Percentiles rank a stretch among this genome's conserved stretches.
These are phyloP conservation scores for Corydoras maculifer DNA, from an alignment of 2,113 vertebrate genomes.

Conservation along the genomic window DNA sequence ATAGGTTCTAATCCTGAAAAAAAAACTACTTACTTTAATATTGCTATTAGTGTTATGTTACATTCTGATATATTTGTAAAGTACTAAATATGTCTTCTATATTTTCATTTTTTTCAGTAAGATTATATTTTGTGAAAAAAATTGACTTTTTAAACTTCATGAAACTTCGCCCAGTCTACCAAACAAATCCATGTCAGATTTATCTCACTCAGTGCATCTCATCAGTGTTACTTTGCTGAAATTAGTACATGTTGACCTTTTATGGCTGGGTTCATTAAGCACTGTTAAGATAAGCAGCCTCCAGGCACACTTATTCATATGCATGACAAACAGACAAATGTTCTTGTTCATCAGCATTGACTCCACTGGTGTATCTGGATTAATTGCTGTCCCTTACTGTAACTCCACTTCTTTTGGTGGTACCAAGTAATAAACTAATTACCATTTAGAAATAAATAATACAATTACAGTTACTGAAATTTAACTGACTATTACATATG, in stretches of 20 bases:
- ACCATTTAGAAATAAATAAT: too few relatives aligned
- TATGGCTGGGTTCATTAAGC: conserved; percentile 29
- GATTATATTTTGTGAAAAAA: too few relatives aligned
- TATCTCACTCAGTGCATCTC: conserved; percentile 26
- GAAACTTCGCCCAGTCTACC: conserved; percentile 14
- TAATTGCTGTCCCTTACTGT: not conserved
- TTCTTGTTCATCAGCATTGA: conserved; percentile 30
- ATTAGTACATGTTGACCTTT: conserved; percentile 31
- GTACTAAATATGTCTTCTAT: too few relatives aligned
- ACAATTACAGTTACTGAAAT: too few relatives aligned
- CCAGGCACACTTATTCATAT: conserved; percentile 26
- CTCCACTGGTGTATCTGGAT: conserved; percentile 10
- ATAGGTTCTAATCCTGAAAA: too few relatives aligned
- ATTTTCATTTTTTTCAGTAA: too few relatives aligned
- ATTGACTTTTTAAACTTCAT: not conserved
- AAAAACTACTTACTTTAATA: too few relatives aligned
- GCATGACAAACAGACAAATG: conserved; percentile 35
- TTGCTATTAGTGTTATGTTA: too few relatives aligned
- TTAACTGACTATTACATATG: too few relatives aligned
- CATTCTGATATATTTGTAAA: too few relatives aligned
- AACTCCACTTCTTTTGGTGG: not conserved
- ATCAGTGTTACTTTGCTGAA: conserved; percentile 22
- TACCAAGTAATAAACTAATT: not conserved
- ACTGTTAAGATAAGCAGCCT: conserved; percentile 22
- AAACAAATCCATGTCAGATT: conserved; percentile 15